Evolutionary conservation across 2,888 invertebrate genomes (phyloP).

Genomic region (Acutogordius australiensis): DNA sequence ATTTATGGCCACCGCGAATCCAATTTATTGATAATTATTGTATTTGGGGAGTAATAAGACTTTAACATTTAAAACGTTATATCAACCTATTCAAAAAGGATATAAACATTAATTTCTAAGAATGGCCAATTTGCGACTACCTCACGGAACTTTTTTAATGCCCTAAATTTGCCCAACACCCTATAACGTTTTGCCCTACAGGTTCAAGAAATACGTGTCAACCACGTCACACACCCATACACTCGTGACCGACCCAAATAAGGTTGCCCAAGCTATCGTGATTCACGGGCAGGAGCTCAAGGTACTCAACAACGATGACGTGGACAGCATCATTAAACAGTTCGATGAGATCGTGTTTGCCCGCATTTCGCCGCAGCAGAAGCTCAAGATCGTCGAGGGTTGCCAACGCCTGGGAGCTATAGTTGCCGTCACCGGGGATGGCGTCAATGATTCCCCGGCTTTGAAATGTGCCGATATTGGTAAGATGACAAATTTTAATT

Average conservation of each 20-base stretch:
- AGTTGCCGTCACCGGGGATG: slow-evolving; percentile 33
- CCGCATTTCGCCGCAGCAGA: slow-evolving; percentile 26
- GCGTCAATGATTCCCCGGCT: slow-evolving; percentile 33
- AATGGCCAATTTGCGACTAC: too few relatives aligned
- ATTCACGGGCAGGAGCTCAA: slow-evolving; percentile 20
- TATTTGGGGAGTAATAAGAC: too few relatives aligned
- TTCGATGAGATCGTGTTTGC: slow-evolving; percentile 25
- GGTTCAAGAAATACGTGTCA: not conserved
- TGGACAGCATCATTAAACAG: slow-evolving; percentile 21
- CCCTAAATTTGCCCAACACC: too few relatives aligned
- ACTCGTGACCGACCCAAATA: not conserved
- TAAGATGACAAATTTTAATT: slow-evolving; percentile 14
- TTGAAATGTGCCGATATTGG: slow-evolving; percentile 32
- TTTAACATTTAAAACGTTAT: too few relatives aligned
- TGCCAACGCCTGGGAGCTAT: slow-evolving; percentile 32
- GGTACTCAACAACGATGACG: slow-evolving; percentile 20
- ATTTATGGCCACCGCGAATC: too few relatives aligned
- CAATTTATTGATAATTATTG: too few relatives aligned
- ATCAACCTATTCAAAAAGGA: too few relatives aligned
- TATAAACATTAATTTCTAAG: too few relatives aligned
- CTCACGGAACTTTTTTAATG: too few relatives aligned
- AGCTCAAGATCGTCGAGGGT: slow-evolving; percentile 31
- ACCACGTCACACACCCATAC: not conserved
- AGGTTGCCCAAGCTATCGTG: not conserved
- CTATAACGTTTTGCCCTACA: too few relatives aligned